These are phyloP conservation scores for Myzus persicae DNA, from an alignment of 1,140 invertebrate species.

Conservation along the genomic window DNA sequence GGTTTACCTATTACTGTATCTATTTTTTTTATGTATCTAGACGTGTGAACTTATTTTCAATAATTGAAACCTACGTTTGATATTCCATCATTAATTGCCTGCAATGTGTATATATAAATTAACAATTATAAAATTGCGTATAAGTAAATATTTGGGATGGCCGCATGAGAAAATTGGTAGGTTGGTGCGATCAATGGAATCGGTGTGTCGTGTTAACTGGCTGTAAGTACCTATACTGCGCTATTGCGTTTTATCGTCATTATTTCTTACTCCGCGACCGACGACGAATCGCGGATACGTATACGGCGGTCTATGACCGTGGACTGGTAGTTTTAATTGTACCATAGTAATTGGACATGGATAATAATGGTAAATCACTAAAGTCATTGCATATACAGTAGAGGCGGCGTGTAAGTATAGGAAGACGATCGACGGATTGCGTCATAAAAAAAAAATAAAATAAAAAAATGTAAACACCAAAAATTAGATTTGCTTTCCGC, in stretches of 20 bases:
- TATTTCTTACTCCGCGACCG: not conserved
- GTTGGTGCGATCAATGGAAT: not conserved
- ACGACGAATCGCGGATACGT: not conserved
- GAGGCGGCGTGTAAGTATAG: not conserved
- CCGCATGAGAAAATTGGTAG: too few relatives aligned
- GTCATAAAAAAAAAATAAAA: not conserved
- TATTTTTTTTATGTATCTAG: too few relatives aligned
- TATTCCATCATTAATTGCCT: too few relatives aligned
- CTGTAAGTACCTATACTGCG: not conserved
- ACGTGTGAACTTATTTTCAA: too few relatives aligned
- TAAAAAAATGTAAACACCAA: slow-evolving; percentile 21
- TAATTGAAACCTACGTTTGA: too few relatives aligned
- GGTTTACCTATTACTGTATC: too few relatives aligned
- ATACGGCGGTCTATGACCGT: not conserved
- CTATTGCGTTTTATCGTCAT: not conserved
- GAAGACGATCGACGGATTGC: not conserved
- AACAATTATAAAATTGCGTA: too few relatives aligned
- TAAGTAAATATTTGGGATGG: too few relatives aligned
- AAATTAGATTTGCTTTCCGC: slow-evolving; percentile 52
- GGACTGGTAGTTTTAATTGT: not conserved
- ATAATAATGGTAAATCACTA: slow-evolving; percentile 12
- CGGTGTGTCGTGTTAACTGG: not conserved
- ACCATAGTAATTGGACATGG: slow-evolving; percentile 22
- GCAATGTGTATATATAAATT: too few relatives aligned
- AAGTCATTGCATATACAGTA: slow-evolving; percentile 10